Conservation (phyloP, 1,140 invertebrate genomes). For the Macrocentrus cingulum region DNA sequence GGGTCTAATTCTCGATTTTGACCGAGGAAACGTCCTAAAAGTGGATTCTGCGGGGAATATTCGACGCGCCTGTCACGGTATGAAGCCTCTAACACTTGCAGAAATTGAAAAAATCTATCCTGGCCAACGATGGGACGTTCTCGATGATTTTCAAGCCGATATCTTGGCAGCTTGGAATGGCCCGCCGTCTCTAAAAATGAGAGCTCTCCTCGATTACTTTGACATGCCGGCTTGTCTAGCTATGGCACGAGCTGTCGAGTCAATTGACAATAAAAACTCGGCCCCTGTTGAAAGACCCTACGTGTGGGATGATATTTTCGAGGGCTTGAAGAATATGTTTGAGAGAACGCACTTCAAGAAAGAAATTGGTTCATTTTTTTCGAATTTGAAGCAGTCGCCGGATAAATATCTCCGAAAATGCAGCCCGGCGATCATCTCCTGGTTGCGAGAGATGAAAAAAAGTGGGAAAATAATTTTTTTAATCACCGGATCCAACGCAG, state of each 20-base stretch:
- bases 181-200: conserved; percentile 62
- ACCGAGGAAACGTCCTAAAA: conserved; percentile 74
- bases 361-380: conserved; percentile 66
- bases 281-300: conserved; percentile 56
- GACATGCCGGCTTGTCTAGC: conserved; percentile 70
- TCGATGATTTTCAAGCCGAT: conserved; percentile 61
- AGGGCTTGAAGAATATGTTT: conserved; percentile 67
- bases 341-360: conserved; percentile 63
- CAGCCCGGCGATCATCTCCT: conserved; percentile 62
- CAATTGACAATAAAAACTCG: conserved; percentile 63
- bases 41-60: conserved; percentile 66
- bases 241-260: conserved; percentile 74
- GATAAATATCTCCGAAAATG: conserved; percentile 68
- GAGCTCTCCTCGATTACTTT: conserved; percentile 76
- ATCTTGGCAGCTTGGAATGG: conserved; percentile 67
- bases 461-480: conserved; percentile 69
- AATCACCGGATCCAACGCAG: conserved; percentile 77
- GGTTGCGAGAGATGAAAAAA: conserved; percentile 64
- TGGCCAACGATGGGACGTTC: conserved; percentile 63
- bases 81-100: conserved; percentile 59
- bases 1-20: conserved; percentile 74
- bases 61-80: conserved; percentile 71
- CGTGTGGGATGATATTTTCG: conserved; percentile 70
- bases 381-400: conserved; percentile 64
- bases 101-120: conserved; percentile 67